phyloP scores from a whole-genome alignment of 2,888 invertebrate species.

The Cartodere bifasciata region DNA sequence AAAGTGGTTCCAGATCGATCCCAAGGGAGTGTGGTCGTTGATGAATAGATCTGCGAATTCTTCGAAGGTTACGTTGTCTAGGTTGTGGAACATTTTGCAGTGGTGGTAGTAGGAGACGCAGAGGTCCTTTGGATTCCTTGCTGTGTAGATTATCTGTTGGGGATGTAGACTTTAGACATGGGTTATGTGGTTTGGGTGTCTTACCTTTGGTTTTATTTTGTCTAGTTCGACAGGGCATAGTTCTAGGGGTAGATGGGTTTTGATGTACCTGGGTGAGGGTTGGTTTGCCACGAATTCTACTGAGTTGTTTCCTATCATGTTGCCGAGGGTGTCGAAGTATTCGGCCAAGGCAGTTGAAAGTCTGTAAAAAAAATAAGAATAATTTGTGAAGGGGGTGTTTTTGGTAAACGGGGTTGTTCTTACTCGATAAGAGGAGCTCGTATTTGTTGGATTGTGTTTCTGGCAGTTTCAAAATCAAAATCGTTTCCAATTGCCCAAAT shows the following conservation, averaged over 20 bases:
- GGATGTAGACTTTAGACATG: background rate
- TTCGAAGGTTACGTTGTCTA: constrained; percentile 43
- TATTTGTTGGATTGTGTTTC: constrained; percentile 42
- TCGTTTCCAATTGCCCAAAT: constrained; percentile 78
- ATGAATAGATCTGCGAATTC: constrained; percentile 66
- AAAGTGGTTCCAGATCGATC: constrained; percentile 51
- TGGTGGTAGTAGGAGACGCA: constrained; percentile 83
- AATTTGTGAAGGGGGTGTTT: constrained; percentile 3
- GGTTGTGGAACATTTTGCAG: constrained; percentile 56
- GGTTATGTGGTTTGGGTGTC: background rate
- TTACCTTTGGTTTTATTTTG: constrained; percentile 57
- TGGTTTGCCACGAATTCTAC: constrained; percentile 56
- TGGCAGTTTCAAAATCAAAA: constrained; percentile 63
- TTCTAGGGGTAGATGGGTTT: constrained; percentile 61
- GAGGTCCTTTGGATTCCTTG: constrained; percentile 82
- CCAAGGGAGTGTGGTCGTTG: constrained; percentile 49
- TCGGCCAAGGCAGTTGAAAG: constrained; percentile 21
- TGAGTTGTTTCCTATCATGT: constrained; percentile 48
- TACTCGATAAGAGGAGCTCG: constrained; percentile 66
- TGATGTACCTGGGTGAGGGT: constrained; percentile 56
- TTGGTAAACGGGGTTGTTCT: constrained; percentile 13
- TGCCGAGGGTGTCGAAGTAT: constrained; percentile 19
- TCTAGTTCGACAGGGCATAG: constrained; percentile 53
- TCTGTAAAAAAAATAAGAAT: constrained; percentile 15
- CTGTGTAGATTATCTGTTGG: constrained; percentile 67